These are phyloP conservation scores for Poeciliopsis infans DNA, from an alignment of 2,797 vertebrate genomes.

Conservation along the genomic window DNA sequence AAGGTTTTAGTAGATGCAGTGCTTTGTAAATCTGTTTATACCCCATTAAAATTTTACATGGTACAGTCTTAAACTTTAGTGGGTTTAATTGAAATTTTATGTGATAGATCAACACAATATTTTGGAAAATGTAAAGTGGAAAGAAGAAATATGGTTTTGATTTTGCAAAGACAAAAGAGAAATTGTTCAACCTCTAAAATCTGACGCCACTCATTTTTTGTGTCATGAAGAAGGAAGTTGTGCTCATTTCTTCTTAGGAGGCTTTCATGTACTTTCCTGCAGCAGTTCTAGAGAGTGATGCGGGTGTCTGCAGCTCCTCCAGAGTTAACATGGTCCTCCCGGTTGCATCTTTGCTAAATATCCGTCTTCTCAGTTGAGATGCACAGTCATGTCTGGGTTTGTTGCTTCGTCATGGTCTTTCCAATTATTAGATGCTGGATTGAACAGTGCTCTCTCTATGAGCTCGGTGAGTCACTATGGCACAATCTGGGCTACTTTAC, in stretches of 20 bases:
- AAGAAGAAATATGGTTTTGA: neutral
- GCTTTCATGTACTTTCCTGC: too few relatives aligned
- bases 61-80: neutral
- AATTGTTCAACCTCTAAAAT: too few relatives aligned
- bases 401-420: neutral
- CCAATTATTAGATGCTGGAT: neutral
- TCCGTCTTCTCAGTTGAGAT: neutral
- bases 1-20: conserved; percentile 53
- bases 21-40: conserved; percentile 38
- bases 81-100: neutral
- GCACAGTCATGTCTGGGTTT: neutral
- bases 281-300: neutral
- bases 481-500: conserved; percentile 47
- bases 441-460: neutral
- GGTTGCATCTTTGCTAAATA: neutral
- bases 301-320: neutral
- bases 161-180: too few relatives aligned
- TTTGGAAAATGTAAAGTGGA: neutral
- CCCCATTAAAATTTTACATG: neutral
- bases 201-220: too few relatives aligned
- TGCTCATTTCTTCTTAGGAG: too few relatives aligned
- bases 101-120: neutral
- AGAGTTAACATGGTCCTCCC: neutral
- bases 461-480: conserved; percentile 17
- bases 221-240: too few relatives aligned